A percentile compares a stretch with the other conserved stretches of the same genome.
Conservation (phyloP, 2,113 vertebrate genomes). For the Hiodon tergisus region DNA sequence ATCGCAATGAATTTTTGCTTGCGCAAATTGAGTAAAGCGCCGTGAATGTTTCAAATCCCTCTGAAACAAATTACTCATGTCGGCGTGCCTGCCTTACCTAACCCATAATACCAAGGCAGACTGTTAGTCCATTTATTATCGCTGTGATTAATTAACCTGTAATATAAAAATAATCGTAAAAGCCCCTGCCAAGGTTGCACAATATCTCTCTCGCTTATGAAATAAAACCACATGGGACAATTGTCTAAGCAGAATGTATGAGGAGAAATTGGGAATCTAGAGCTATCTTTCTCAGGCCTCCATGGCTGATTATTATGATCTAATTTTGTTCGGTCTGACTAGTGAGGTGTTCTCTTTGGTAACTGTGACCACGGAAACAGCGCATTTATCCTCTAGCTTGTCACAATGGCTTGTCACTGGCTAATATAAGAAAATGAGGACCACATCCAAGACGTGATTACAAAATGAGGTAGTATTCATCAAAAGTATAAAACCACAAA, state of each 20-base stretch:
- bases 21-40: constrained; percentile 24
- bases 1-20: constrained; percentile 20
- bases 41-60: background rate
- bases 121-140: background rate
- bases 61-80: background rate
- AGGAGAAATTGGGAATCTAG: no score
- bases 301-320: constrained; percentile 40
- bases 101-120: background rate
- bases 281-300: constrained; percentile 18
- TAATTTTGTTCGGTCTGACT: constrained; percentile 36
- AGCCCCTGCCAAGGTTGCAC: no score
- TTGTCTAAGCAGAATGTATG: no score
- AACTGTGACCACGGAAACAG: constrained; percentile 33
- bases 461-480: background rate
- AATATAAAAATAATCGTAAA: background rate
- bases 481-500: background rate
- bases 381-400: constrained; percentile 22
- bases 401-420: constrained; percentile 18
- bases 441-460: constrained; percentile 9
- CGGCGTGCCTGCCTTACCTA: background rate
- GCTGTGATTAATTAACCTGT: background rate
- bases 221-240: no score
- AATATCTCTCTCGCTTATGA: no score
- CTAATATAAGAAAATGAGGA: constrained; percentile 21
- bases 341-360: constrained; percentile 22